Conservation (phyloP, 2,888 invertebrate species). For the Trissonchulus sp. region DNA sequence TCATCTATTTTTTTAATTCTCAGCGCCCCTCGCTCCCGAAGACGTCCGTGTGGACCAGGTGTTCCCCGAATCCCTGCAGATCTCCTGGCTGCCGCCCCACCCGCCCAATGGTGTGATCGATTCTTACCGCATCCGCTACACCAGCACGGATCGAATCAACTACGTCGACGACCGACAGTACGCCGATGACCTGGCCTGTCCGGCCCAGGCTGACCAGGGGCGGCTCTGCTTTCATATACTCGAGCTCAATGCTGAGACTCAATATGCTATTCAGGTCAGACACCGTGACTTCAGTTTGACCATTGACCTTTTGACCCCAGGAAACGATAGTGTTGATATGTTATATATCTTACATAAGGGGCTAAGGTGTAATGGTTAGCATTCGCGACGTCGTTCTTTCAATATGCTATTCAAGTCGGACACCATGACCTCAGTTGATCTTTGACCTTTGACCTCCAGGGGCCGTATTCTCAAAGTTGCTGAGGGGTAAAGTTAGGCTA, state of each 20-base stretch:
- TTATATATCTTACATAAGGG: too few relatives aligned
- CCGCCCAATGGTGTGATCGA: slow-evolving; percentile 50
- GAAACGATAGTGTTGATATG: too few relatives aligned
- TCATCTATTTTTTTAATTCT: too few relatives aligned
- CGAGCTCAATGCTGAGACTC: slow-evolving; percentile 48
- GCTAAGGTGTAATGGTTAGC: too few relatives aligned
- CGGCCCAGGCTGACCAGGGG: slow-evolving; percentile 44
- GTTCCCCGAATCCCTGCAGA: slow-evolving; percentile 47
- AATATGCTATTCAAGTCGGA: slow-evolving; percentile 47
- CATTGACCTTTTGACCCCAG: neutral
- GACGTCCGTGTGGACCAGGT: slow-evolving; percentile 47
- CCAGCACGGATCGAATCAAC: slow-evolving; percentile 33
- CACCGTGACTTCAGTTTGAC: neutral
- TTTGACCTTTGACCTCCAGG: neutral
- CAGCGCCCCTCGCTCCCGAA: slow-evolving; percentile 44
- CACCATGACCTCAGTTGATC: neutral
- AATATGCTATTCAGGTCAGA: slow-evolving; percentile 48
- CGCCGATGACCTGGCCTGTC: slow-evolving; percentile 46
- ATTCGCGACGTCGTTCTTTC: too few relatives aligned
- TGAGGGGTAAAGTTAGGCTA: too few relatives aligned
- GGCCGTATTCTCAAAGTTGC: too few relatives aligned
- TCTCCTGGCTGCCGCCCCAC: slow-evolving; percentile 48
- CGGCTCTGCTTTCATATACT: slow-evolving; percentile 50
- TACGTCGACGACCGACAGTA: slow-evolving; percentile 33
- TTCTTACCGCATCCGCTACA: slow-evolving; percentile 49